Conservation (phyloP, 2,888 invertebrate species). For the Himalopsyche anomala region DNA sequence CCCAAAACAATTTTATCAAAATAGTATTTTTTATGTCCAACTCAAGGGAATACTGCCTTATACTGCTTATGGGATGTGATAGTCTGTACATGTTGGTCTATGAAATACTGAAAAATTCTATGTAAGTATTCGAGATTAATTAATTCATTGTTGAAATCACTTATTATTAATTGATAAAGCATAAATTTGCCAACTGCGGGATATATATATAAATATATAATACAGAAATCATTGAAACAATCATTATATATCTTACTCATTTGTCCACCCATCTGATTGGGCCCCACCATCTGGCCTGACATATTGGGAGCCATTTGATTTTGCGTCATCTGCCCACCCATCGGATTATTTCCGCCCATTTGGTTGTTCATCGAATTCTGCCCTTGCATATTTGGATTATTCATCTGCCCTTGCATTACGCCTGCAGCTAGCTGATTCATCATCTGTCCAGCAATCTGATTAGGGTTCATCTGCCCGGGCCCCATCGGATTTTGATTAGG, state of each 20-base stretch:
- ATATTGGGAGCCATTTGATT: constrained; percentile 75
- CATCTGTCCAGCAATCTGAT: constrained; percentile 74
- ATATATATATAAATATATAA: no score
- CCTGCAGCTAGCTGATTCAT: constrained; percentile 69
- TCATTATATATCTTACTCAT: constrained; percentile 69
- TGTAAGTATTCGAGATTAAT: no score
- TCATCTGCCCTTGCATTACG: constrained; percentile 74
- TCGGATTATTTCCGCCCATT: constrained; percentile 70
- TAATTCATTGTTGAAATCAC: no score
- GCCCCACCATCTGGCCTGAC: constrained; percentile 72
- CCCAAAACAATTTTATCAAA: no score
- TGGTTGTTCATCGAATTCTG: constrained; percentile 71
- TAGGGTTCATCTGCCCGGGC: constrained; percentile 70
- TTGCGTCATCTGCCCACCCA: constrained; percentile 75
- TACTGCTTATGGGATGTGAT: no score
- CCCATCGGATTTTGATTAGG: constrained; percentile 77
- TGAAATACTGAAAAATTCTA: no score
- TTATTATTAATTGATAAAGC: no score
- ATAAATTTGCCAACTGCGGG: no score
- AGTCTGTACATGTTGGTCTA: no score
- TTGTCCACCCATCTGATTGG: constrained; percentile 72
- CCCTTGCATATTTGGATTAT: constrained; percentile 68
- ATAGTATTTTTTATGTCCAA: neutral
- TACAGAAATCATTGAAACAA: neutral
- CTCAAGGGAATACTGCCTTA: no score